Evolutionary conservation across 2,797 vertebrate genomes (phyloP).

Genomic region (Tenualosa ilisha): DNA sequence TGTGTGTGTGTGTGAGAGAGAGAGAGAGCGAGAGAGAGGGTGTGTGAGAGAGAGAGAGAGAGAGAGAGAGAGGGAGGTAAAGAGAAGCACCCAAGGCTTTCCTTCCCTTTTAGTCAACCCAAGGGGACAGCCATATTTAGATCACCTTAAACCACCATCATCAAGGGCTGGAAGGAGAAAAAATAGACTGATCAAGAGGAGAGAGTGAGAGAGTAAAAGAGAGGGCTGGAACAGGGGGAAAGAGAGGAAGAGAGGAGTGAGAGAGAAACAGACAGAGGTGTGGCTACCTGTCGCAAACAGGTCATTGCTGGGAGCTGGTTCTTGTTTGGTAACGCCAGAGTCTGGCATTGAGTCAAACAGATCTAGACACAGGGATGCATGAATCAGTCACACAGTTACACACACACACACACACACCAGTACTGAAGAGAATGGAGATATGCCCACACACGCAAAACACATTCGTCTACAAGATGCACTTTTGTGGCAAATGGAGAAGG

Average conservation of each 20-base stretch:
- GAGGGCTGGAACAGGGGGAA: slow-evolving; percentile 9
- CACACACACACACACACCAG: slow-evolving; percentile 65
- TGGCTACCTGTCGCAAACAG: slow-evolving; percentile 94
- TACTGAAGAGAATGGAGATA: slow-evolving; percentile 20
- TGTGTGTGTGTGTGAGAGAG: slow-evolving; percentile 35
- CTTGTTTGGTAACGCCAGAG: slow-evolving; percentile 75
- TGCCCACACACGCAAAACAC: slow-evolving; percentile 29
- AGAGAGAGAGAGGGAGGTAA: slow-evolving; percentile 40
- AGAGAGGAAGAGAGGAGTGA: slow-evolving; percentile 24
- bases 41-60: slow-evolving; percentile 52
- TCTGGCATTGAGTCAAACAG: slow-evolving; percentile 90
- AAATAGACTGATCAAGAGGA: not conserved
- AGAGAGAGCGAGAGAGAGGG: slow-evolving; percentile 47
- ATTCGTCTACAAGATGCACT: not conserved
- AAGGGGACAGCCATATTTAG: not conserved
- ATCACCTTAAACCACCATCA: not conserved
- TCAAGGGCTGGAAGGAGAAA: not conserved
- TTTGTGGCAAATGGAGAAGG: not conserved
- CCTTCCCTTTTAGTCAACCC: not conserved
- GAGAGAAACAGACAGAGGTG: slow-evolving; percentile 22
- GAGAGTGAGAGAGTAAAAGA: not conserved
- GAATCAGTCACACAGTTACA: slow-evolving; percentile 46
- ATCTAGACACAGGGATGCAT: slow-evolving; percentile 84
- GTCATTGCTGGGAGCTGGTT: slow-evolving; percentile 85
- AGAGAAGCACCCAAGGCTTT: not conserved